These are phyloP conservation scores for Molossus alvarezi DNA, from an alignment of 2,797 vertebrate species.

Conservation along the genomic window DNA sequence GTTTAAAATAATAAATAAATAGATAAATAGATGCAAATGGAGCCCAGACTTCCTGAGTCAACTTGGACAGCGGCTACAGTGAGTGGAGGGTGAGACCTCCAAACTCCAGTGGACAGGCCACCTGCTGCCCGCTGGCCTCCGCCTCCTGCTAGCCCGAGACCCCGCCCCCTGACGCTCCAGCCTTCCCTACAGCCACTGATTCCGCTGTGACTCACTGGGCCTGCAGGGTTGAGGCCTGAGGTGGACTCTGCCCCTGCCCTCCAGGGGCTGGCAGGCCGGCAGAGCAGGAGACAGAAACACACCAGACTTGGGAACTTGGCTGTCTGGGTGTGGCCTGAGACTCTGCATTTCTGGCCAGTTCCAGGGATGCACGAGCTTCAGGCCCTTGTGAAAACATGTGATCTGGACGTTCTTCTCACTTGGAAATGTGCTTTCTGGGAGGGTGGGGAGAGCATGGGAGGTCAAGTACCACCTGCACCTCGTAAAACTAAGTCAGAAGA, in stretches of 20 bases:
- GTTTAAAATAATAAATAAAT: neutral
- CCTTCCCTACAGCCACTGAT: neutral
- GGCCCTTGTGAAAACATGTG: neutral
- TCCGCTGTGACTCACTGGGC: neutral
- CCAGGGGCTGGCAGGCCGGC: neutral
- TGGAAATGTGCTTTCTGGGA: neutral
- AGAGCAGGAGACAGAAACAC: rapidly evolving
- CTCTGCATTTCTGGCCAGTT: neutral
- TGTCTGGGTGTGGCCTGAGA: neutral
- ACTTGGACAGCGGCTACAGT: neutral
- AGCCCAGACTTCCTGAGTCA: neutral
- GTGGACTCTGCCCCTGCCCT: neutral
- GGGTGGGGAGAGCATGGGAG: slow-evolving; percentile 92
- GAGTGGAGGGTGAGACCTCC: neutral
- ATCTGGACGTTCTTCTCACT: neutral
- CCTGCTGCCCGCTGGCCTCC: neutral
- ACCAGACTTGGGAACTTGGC: neutral
- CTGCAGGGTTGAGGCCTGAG: neutral
- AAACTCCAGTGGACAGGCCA: neutral
- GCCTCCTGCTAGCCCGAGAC: neutral
- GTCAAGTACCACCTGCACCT: slow-evolving; percentile 92
- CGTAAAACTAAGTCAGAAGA: slow-evolving; percentile 88
- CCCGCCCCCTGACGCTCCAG: neutral
- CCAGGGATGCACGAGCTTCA: neutral
- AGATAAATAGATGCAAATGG: neutral